Evolutionary conservation across 2,888 invertebrate genomes (phyloP).

Genomic region (Cyclophora punctaria): DNA sequence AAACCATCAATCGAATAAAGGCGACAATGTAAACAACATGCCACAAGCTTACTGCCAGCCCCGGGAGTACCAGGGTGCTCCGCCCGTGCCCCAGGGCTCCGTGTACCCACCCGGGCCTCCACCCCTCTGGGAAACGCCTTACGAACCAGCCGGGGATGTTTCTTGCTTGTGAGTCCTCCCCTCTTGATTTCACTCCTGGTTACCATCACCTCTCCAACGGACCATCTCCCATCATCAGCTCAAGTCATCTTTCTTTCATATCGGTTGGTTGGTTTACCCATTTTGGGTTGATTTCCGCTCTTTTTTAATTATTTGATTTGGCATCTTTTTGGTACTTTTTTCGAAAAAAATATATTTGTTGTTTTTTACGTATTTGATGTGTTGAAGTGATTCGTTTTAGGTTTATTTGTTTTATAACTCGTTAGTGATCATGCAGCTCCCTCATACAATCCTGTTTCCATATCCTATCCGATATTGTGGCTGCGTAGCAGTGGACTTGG

Average conservation of each 20-base stretch:
- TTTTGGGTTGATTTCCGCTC: conserved; percentile 4
- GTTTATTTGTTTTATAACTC: too few relatives aligned
- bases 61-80: conserved; percentile 54
- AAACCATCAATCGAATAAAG: conserved; percentile 56
- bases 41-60: conserved; percentile 57
- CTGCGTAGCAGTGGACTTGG: conserved; percentile 74
- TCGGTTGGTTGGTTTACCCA: conserved; percentile 1
- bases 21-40: conserved; percentile 75
- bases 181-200: conserved; percentile 46
- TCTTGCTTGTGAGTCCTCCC: conserved; percentile 74
- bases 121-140: conserved; percentile 60
- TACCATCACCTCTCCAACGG: conserved; percentile 28
- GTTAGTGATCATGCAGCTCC: conserved; percentile 1
- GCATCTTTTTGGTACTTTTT: conserved; percentile 2
- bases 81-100: conserved; percentile 43
- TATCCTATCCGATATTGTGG: conserved; percentile 25
- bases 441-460: conserved; percentile 23
- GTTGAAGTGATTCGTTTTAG: too few relatives aligned
- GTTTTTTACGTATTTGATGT: too few relatives aligned
- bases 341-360: too few relatives aligned
- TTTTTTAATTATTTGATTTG: conserved; percentile 7
- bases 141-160: conserved; percentile 68
- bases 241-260: conserved; percentile 5
- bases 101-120: conserved; percentile 52
- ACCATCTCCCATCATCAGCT: conserved; percentile 9